Evolutionary conservation across 2,113 vertebrate genomes (phyloP), one percentile per base, ranked within the genome.

Genomic region (Nerophis lumbriciformis): DNA sequence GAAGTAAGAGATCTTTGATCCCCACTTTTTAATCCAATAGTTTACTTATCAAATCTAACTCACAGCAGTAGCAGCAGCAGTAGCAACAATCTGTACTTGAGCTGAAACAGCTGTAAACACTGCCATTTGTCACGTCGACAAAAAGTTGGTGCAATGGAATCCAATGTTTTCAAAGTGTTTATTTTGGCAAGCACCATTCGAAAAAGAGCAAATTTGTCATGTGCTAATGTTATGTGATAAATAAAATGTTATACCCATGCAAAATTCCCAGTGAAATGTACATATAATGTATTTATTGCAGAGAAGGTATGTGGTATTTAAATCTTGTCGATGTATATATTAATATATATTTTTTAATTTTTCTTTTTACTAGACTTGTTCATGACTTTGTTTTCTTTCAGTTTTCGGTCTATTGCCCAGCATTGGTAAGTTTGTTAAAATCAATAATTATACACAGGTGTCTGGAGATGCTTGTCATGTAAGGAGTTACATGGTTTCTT

Each of bases 251-350:
- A 87, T 85, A 85, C 90, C 91, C 93, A 94, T 94, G 93, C 94
- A 94, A 92, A 92, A 90, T 85, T 90, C 90, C 91, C 92, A 89
- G 89, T 92, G 90, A 92, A 92, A 93, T 91, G 90, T 93, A 92
- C 90, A 93, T 67, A 44, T 76, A 44, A 80, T 87, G 83, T 91
- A 87, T 83, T 94, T 96, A 96, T 96, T 96, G 94, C 94, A 92
- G 83, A 91, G 89, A 94, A 73, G 61, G 87, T 84, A 80, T 72
- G 79, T 85, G 81, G 85, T 81, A 87, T 86, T 88, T 84, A 88
- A 90, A 89, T 84, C 87, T 82, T 71, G 83, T 78, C 75, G 83
- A 85, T 84, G 83, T 85, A 72, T 71, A 65, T 64, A 68, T 71
- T 63, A 53, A 42, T 65, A 69, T 59, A 48, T 65, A 7, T 48